Conservation (phyloP, 2,113 vertebrate genomes). For the Felis chaus region DNA sequence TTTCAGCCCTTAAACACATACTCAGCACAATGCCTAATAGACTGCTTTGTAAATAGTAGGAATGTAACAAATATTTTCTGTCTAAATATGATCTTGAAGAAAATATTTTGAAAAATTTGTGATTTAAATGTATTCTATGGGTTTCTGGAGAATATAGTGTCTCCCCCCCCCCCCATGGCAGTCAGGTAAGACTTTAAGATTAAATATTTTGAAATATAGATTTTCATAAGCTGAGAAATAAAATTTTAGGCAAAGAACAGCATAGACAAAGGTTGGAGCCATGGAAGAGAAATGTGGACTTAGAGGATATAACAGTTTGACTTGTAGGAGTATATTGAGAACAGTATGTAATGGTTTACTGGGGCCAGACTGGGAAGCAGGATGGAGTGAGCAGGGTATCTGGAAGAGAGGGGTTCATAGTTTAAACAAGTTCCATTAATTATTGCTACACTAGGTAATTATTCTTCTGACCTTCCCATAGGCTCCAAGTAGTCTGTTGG, state of each 20-base stretch:
- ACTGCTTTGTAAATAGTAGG: neutral
- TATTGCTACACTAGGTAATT: neutral
- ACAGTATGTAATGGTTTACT: neutral
- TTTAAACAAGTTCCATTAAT: neutral
- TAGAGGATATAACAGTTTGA: neutral
- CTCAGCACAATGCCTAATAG: neutral
- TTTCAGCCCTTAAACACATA: neutral
- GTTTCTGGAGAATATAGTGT: neutral
- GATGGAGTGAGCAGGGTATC: neutral
- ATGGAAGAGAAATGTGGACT: neutral
- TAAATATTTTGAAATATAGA: neutral
- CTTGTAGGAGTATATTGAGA: neutral
- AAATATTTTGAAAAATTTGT: neutral
- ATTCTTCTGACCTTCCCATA: neutral
- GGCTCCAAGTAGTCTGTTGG: neutral
- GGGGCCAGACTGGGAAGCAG: neutral
- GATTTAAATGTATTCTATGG: neutral
- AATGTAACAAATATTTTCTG: neutral
- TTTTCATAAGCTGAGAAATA: conserved; percentile 34
- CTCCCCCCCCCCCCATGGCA: neutral
- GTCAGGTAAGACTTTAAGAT: neutral
- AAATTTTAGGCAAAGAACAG: neutral
- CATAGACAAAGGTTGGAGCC: neutral
- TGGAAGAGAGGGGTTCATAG: neutral
- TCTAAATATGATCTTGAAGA: conserved; percentile 31